These are phyloP conservation scores for Alcis repandata DNA, from an alignment of 2,888 invertebrate species.

Conservation along the genomic window DNA sequence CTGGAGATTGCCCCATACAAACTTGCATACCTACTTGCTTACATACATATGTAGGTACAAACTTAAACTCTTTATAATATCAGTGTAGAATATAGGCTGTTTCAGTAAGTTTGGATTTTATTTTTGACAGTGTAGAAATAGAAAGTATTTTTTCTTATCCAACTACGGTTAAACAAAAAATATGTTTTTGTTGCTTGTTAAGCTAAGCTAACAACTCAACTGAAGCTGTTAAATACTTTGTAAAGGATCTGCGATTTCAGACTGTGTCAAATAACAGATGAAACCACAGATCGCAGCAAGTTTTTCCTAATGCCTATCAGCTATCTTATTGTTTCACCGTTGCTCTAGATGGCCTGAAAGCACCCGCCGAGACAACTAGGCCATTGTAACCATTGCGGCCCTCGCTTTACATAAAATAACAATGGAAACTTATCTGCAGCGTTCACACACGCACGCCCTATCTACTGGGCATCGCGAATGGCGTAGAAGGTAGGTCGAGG, in stretches of 20 bases:
- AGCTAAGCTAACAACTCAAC: not conserved
- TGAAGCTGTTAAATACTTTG: not conserved
- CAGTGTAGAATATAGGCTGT: too few species aligned
- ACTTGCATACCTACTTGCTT: too few species aligned
- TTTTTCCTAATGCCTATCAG: too few species aligned
- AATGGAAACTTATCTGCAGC: conserved; percentile 41
- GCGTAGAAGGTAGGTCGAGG: conserved; percentile 16
- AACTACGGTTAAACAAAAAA: not conserved
- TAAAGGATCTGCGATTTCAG: too few species aligned
- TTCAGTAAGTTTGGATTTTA: too few species aligned
- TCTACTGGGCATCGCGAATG: conserved; percentile 46
- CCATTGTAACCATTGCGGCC: conserved; percentile 27
- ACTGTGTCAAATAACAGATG: too few species aligned
- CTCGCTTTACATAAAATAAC: conserved; percentile 48
- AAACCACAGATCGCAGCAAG: too few species aligned
- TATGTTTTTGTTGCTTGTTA: not conserved
- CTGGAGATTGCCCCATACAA: too few species aligned
- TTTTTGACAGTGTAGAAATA: too few species aligned
- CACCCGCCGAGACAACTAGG: conserved; percentile 31
- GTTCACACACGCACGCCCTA: conserved; percentile 48
- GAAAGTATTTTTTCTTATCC: not conserved
- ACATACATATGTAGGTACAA: too few species aligned
- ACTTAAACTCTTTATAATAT: too few species aligned
- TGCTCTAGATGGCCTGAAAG: not conserved
- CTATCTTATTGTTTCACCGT: not conserved